Evolutionary conservation across 2,797 vertebrate species (phyloP), one percentile per base, ranked within the genome.

Genomic region (Eospalax fontanierii): DNA sequence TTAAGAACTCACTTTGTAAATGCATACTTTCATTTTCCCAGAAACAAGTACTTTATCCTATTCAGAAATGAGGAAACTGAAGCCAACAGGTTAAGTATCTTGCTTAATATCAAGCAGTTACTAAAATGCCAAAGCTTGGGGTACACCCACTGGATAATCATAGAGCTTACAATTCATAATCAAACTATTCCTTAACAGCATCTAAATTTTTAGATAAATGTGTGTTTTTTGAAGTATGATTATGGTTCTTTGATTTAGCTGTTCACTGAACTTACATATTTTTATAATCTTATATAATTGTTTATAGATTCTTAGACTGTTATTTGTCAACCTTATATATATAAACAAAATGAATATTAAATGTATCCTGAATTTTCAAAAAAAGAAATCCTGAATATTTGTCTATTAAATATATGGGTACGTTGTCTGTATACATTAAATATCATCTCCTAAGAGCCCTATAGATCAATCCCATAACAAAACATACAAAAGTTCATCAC

Each of bases 321-420:
- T 86, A 91, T 0, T 75, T 59, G 59, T 35, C 85, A 87, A 22
- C 79, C 89, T 86, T 61, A 66, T 66, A 74, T 57, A 12, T 54
- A 66, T 11, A 90, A 81, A 87, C 88, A n/a, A 75, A 84, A n/a
- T 24, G 16, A 89, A 90, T 70, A 28, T 73, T 88, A 73, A 81
- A 30, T 68, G 2, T 50, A 90, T 30, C 18, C 18, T 82, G 21
- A 89, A 87, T 80, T n/a, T 75, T 94, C 89, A 21, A 90, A 70
- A 82, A 65, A 43, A 16, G 26, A 82, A 65, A 5, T 43, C 16
- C 26, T 16, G 59, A 61, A 43, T 57, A 68, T 0, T 54, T 87
- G 8, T 54, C 15, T 26, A 6, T 35, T 83, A 87, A 87, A 24
- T 9, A 18, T 66, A 63, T 78, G 4, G 1, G 6, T 22, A 74